Evolutionary conservation across 2,888 invertebrate species (phyloP), one percentile per base, ranked within the genome.

Genomic region (Sarcophaga variegata): DNA sequence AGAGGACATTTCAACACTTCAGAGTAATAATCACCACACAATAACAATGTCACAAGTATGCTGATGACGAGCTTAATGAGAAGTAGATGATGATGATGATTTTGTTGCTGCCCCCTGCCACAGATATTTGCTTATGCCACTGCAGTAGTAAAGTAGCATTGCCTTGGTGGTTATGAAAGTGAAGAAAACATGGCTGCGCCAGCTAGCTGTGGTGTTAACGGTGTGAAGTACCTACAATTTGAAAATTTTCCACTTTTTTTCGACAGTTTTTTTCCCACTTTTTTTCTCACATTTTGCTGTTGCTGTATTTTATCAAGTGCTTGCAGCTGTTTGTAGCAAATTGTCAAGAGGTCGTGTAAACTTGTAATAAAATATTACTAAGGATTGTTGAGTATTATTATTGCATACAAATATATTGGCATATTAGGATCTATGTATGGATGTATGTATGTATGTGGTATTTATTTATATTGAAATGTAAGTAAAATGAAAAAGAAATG

Each of bases 251-350:
- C 54, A 54, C 54, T 54, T 1, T 54, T 64, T 66, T 37, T 37
- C 37, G 1, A 10, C 8, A 10, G 37, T 37, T 37, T 37, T 37
- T 37, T 37, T 6, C 27, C 27, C 37, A 60, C 59, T 37, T 59
- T 47, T 17, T 67, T 64, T 72, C 63, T 67, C 63, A 37, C 17
- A 71, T 63, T 81, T 81, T 76, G 3, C 25, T 37, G 37, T 8
- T 37, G 37, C 37, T 37, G 37, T 67, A 12, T 54, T 75, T 86
- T 87, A 87, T 87, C 86, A 84, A 87, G 83, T 83, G 83, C 78
- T 81, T 87, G 87, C 87, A 87, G 87, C 87, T 87, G 87, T 84
- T 87, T 87, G 78, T 70, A 78, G 75, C 84, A 87, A 84, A 87
- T 84, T 84, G 87, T 87, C 81, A 86, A 86, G 83, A 81, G 86